phyloP scores from a whole-genome alignment of 2,113 vertebrate species.

The Trematocara macrostoma region DNA sequence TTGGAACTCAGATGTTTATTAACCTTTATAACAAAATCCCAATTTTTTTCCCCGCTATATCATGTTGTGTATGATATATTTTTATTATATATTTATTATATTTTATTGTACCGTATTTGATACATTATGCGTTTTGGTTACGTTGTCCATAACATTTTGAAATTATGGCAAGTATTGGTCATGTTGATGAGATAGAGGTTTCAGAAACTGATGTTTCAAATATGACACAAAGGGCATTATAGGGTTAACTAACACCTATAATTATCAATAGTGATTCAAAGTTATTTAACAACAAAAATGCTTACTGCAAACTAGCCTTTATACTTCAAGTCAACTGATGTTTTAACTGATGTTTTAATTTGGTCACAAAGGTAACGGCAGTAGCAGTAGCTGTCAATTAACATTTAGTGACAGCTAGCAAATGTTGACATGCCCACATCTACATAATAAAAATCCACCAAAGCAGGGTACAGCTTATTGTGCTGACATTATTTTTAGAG shows the following conservation, averaged over 20 bases:
- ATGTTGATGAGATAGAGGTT: background rate
- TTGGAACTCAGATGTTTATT: background rate
- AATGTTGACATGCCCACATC: background rate
- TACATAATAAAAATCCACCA: background rate
- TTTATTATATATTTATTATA: background rate
- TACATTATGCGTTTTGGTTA: background rate
- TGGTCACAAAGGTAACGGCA: background rate
- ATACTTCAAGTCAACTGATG: background rate
- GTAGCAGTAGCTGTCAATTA: background rate
- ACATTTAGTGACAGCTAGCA: background rate
- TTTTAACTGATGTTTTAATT: background rate
- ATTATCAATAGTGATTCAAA: background rate
- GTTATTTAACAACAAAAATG: background rate
- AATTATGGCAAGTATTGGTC: background rate
- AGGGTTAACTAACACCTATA: background rate
- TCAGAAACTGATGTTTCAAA: background rate
- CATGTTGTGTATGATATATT: background rate
- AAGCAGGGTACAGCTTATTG: background rate
- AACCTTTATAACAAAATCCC: background rate
- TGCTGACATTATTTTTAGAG: background rate
- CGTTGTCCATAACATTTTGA: background rate
- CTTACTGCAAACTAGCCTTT: background rate
- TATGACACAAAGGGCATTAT: background rate
- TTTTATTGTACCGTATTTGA: background rate
- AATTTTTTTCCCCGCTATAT: fast-evolving